phyloP scores from a whole-genome alignment of 2,113 vertebrate species.

The Nycticorax nycticorax region DNA sequence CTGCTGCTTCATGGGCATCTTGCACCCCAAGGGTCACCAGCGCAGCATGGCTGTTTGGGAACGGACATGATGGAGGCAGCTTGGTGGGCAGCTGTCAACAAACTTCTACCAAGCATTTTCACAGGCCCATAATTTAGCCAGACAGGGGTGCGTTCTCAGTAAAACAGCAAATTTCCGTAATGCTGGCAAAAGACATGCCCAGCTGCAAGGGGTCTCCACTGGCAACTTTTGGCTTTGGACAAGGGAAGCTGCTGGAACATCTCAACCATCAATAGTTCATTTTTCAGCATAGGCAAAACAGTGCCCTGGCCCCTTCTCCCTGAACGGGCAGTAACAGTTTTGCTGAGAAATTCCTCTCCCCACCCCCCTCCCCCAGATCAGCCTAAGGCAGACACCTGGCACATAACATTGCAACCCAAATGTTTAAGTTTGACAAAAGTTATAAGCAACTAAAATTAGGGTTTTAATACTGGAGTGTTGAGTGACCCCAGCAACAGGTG shows the following conservation, averaged over 20 bases:
- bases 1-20: neutral
- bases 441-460: constrained; percentile 62
- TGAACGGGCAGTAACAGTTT: constrained; percentile 10
- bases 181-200: neutral
- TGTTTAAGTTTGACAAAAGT: constrained; percentile 63
- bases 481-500: constrained; percentile 60
- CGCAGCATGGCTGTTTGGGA: neutral
- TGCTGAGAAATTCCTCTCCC: constrained; percentile 43
- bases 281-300: constrained; percentile 21
- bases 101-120: neutral
- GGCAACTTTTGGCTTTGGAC: neutral
- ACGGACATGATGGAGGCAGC: neutral
- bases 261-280: neutral
- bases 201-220: neutral
- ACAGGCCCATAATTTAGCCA: neutral
- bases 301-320: neutral
- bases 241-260: neutral
- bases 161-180: neutral
- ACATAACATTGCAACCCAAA: constrained; percentile 59
- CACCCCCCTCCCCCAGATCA: neutral
- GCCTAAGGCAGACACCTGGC: constrained; percentile 67
- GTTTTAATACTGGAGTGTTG: constrained; percentile 50
- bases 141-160: neutral
- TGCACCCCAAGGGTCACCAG: neutral
- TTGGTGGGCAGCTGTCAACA: neutral